Conservation (phyloP, 2,797 vertebrate genomes). For the Sebastes matsubarae region DNA sequence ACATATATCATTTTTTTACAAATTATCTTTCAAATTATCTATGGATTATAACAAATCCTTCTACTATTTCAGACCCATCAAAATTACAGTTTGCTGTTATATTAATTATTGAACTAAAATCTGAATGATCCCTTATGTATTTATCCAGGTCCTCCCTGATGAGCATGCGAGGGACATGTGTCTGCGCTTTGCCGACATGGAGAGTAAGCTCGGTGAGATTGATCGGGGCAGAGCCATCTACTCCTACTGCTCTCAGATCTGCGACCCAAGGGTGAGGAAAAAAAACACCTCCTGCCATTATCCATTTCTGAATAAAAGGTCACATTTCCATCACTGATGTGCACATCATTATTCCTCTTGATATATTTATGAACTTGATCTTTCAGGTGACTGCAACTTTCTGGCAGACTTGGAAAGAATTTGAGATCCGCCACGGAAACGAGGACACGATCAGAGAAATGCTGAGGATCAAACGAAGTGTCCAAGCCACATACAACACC, state of each 20-base stretch:
- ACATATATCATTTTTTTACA: neutral
- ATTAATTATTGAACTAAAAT: neutral
- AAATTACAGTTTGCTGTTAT: neutral
- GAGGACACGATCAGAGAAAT: conserved; percentile 96
- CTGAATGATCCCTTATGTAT: neutral
- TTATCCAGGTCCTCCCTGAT: conserved; percentile 88
- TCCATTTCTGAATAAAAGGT: neutral
- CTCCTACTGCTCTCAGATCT: conserved; percentile 96
- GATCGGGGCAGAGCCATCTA: conserved; percentile 93
- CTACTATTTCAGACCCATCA: neutral
- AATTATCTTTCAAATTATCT: neutral
- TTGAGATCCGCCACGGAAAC: conserved; percentile 96
- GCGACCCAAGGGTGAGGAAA: conserved; percentile 89
- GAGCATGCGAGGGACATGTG: conserved; percentile 94
- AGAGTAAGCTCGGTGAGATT: conserved; percentile 94
- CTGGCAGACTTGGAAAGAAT: conserved; percentile 97
- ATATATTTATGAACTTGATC: neutral
- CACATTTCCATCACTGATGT: neutral
- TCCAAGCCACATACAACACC: conserved; percentile 97
- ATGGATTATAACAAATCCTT: neutral
- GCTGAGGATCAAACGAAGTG: conserved; percentile 93
- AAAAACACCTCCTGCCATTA: neutral
- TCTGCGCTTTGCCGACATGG: conserved; percentile 95
- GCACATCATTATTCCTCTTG: neutral
- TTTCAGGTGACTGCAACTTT: conserved; percentile 88